phyloP scores from a whole-genome alignment of 2,888 invertebrate species.

The Pemphredon lugubris region DNA sequence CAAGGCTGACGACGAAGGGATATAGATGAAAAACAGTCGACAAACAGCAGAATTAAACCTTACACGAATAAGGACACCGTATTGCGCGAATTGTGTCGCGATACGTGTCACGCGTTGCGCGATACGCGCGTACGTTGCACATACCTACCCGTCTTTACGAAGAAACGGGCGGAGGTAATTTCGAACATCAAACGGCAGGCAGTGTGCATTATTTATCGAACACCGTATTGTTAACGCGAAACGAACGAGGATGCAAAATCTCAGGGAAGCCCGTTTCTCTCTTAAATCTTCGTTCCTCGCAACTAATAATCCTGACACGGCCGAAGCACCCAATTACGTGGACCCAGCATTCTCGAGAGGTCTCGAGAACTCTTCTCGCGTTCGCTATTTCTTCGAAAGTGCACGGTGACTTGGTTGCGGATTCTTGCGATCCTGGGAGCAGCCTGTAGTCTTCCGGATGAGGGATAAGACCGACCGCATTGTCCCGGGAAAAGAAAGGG shows the following conservation, averaged over 20 bases:
- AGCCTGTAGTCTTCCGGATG: not conserved
- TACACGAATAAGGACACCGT: no score
- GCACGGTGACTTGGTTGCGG: not conserved
- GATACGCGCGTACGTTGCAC: no score
- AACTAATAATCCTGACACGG: not conserved
- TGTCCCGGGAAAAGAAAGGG: no score
- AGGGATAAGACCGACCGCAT: not conserved
- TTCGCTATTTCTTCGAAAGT: not conserved
- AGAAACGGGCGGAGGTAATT: no score
- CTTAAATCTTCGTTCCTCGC: not conserved
- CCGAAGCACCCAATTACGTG: not conserved
- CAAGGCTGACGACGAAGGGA: slow-evolving; percentile 21
- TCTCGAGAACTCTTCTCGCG: not conserved
- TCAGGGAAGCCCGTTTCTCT: not conserved
- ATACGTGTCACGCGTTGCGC: no score
- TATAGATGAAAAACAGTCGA: no score
- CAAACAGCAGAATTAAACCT: no score
- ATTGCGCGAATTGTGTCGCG: no score
- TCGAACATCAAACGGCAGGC: no score
- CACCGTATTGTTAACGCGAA: no score
- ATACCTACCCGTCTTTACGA: no score
- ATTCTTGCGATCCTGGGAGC: not conserved
- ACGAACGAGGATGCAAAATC: not conserved
- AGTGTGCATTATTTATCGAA: no score
- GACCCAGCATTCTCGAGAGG: not conserved